Base-by-base conservation (phyloP, 2,797 vertebrate species). In the Sebastiscus tertius region DNA sequence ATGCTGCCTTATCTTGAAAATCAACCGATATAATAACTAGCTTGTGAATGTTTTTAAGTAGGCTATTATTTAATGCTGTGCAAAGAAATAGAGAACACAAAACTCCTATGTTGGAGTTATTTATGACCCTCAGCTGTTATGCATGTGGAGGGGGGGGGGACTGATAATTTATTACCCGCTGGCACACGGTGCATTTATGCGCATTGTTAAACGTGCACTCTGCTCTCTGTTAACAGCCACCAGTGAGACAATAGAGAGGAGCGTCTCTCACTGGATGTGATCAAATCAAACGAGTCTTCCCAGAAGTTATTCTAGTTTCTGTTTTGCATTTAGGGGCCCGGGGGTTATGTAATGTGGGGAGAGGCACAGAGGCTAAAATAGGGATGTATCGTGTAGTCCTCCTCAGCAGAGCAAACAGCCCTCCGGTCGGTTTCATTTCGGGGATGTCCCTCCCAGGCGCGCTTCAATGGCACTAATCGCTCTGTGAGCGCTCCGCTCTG, bases 41-140 rank as follows among this genome's bases (percentile, higher is more conserved):
- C 33, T n/a, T 7, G 13, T 70, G 26, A 74, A 60, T 36, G 69
- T 55, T 18, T 49, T 49, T 9, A 16, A 49, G 39, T 77, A 64
- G 5, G 20, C 20, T 11, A 59, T 77, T 73, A 79, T 73, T 75
- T 22, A 39, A 22, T 70, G 79, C 80, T 78, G 12, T 6, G 62
- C 49, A 81, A 72, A 77, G 27, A 80, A 46, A 26, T 8, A 22
- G 26, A 33, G 29, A 67, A 62, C 81, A 79, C 36, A 69, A 76
- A 6, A 18, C 29, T 36, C 26, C 16, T 46, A 27, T 77, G 62
- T 62, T 33, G 2, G 7, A 24, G 63, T 78, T 54, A 81, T 90
- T 91, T 86, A 92, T 82, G 83, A 72, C 24, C 34, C 68, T 9
- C 90, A 92, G 87, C 88, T 93, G 91, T 63, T 78, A 70, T 36